Conservation (phyloP, 2,797 vertebrate species). For the Tapirus indicus region DNA sequence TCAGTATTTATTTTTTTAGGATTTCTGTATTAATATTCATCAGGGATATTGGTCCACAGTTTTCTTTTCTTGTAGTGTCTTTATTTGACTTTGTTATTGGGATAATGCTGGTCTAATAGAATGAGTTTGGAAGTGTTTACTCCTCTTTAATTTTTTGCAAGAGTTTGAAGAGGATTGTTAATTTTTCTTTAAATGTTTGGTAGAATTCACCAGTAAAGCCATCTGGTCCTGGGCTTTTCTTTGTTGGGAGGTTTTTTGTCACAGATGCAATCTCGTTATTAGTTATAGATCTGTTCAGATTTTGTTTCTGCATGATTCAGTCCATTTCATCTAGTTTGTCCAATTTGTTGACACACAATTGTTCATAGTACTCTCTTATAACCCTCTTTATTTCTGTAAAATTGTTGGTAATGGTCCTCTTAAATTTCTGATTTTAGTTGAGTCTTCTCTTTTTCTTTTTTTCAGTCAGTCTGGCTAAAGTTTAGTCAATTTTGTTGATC, state of each 20-base stretch:
- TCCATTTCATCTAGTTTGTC: neutral
- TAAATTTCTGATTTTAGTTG: slow-evolving; percentile 1
- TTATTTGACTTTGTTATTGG: neutral
- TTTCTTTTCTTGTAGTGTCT: neutral
- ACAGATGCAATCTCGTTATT: neutral
- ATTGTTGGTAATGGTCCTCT: neutral
- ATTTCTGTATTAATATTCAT: neutral
- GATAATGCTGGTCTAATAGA: neutral
- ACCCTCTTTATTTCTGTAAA: neutral
- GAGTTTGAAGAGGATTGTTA: neutral
- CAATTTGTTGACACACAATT: neutral
- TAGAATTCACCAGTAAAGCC: neutral
- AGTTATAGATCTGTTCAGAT: neutral
- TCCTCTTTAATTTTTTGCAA: neutral
- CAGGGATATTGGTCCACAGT: neutral
- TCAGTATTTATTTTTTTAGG: neutral
- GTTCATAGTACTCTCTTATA: neutral
- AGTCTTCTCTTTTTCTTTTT: neutral
- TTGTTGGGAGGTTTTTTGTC: neutral
- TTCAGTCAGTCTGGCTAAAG: neutral
- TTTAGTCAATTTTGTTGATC: neutral
- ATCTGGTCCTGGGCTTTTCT: neutral
- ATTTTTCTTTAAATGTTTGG: neutral
- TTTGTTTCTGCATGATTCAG: neutral
- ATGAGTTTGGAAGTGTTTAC: neutral